These are phyloP conservation scores for Ciconia stormi DNA, from an alignment of 2,113 vertebrate genomes.

Conservation along the genomic window DNA sequence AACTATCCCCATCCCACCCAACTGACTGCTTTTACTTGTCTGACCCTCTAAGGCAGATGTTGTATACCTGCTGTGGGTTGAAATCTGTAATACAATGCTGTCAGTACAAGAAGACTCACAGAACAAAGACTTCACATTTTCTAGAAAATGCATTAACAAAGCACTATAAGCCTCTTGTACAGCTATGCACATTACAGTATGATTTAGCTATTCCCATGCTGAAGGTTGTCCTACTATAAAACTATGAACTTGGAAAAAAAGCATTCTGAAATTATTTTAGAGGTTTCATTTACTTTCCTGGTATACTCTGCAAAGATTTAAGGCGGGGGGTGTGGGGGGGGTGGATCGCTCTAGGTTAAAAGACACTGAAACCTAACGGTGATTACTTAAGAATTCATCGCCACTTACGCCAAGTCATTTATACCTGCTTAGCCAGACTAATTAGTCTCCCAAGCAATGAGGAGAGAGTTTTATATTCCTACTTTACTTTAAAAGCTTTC, in stretches of 20 bases:
- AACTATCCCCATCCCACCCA: background rate
- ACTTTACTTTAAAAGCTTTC: background rate
- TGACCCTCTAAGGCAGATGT: background rate
- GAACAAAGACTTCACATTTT: background rate
- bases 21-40: background rate
- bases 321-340: background rate
- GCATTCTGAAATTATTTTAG: background rate
- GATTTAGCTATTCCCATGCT: background rate
- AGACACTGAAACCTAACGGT: background rate
- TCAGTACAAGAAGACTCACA: background rate
- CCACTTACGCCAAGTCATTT: background rate
- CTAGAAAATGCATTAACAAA: background rate
- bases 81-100: background rate
- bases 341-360: background rate
- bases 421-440: background rate
- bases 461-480: background rate
- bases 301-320: background rate
- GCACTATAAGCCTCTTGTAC: background rate
- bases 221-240: background rate
- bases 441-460: conserved; percentile 6
- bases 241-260: background rate
- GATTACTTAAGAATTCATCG: background rate
- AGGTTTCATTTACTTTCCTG: background rate
- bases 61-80: background rate
- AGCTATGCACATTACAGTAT: background rate